Evolutionary conservation across 2,113 vertebrate genomes (phyloP), one percentile per base, ranked within the genome.

Genomic region (Thunnus maccoyii): DNA sequence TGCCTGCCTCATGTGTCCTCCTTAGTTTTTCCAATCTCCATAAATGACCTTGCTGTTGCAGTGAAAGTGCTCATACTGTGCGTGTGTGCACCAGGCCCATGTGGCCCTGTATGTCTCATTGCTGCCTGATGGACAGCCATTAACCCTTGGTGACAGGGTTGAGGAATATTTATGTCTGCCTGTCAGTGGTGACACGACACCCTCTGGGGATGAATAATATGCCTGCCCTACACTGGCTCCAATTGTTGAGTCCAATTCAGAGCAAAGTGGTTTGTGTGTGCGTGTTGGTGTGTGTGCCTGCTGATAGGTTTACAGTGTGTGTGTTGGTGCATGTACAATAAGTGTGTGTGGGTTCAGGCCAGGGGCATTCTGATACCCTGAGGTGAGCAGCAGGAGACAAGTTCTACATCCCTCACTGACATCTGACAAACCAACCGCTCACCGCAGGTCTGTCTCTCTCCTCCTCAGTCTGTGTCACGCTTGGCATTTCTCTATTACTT

Each of bases 91-190:
- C 27, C 12, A 55, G 51, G 52, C 83, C 30, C 20, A 2, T 17
- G 69, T 16, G 18, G 36, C 57, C 41, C 41, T 56, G 72, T 64
- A 48, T 76, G 86, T 89, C 84, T 85, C 69, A 79, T 82, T 80
- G 85, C 90, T 64, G 83, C 44, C 46, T 94, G 92, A 94, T 92
- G 88, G 92, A 92, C 93, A 93, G 87, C 90, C 84, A 92, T 94
- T 95, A 94, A 94, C 95, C 93, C 90, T 77, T 90, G 75, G 88
- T 83, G 88, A 89, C 81, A 67, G 72, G 91, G 90, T 93, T 87
- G 87, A 84, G 84, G 92, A 93, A 93, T 93, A 92, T 94, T 94
- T 94, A 92, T 94, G 90, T 92, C 77, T 87, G 66, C 84, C 88
- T 93, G 88, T 93, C 93, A 94, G 89, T 76, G 54, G 76, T 88